Base-by-base conservation (phyloP, 2,797 vertebrate genomes). In the Mormyrus proboscirostris region DNA sequence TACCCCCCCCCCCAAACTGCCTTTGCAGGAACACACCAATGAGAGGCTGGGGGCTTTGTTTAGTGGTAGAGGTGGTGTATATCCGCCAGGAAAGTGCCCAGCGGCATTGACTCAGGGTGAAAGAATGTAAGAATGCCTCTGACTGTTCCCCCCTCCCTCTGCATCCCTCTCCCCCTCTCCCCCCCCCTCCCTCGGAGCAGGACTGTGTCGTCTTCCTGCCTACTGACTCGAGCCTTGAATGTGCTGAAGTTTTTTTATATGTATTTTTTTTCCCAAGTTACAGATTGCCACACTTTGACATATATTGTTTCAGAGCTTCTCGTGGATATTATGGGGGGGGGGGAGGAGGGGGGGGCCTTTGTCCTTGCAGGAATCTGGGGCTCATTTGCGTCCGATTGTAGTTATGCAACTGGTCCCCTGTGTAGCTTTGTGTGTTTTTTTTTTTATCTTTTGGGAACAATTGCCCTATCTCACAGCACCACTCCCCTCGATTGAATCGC, bases 41-140 rank as follows among this genome's bases (percentile, higher is more conserved):
- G 49, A 33, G 88, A 87, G 89, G 87, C 87, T 82, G 82, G 62
- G 86, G 44, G 33, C 88, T 90, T 92, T 93, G 92, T 93, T 91
- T 91, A 88, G 92, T 90, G 89, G 86, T 91, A 86, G 89, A 93
- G 90, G 90, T 93, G 90, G 90, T 90, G 86, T 86, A 53, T 53
- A 90, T 90, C 91, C 88, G 88, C 92, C 92, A 93, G 92, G 91
- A 91, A 91, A 92, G 90, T 92, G 91, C 91, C 88, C 92, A 91
- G 91, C 88, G 89, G 90, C 91, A 87, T 92, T 94, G 93, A 94
- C 92, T 94, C 92, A 93, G 90, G 88, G 90, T 91, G 89, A 89
- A 91, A 91, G 94, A 93, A 95, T 94, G 93, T 93, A 91, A 91
- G 94, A 93, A 95, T 94, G 93, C 92, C 92, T 92, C 89, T 93